phyloP scores from a whole-genome alignment of 2,888 invertebrate species.

The Drosophila austrosaltans region DNA sequence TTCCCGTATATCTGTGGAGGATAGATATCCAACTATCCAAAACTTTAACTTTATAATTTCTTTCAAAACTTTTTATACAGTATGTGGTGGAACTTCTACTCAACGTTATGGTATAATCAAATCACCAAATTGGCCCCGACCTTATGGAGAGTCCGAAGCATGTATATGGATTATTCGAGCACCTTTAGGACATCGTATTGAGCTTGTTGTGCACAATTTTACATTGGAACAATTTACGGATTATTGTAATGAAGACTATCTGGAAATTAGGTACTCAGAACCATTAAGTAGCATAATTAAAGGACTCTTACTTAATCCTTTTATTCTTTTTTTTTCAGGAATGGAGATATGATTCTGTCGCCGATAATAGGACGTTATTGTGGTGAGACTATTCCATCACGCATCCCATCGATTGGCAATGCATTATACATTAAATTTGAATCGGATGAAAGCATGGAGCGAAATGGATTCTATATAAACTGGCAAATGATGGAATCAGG shows the following conservation, averaged over 20 bases:
- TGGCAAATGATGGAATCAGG: conserved; percentile 88
- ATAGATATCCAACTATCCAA: no score
- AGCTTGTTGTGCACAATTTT: conserved; percentile 87
- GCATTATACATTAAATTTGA: conserved; percentile 89
- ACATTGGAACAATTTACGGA: conserved; percentile 85
- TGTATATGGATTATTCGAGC: conserved; percentile 93
- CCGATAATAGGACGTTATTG: conserved; percentile 93
- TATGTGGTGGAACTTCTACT: conserved; percentile 90
- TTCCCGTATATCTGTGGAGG: no score
- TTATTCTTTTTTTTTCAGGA: conserved; percentile 83
- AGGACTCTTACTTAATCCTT: neutral
- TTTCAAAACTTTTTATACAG: conserved; percentile 53
- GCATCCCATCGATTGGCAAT: conserved; percentile 90
- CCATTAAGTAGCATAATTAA: no score
- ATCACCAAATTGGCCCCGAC: conserved; percentile 91
- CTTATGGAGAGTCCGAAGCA: conserved; percentile 87
- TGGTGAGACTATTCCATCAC: conserved; percentile 83
- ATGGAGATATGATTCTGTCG: conserved; percentile 89
- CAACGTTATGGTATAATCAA: conserved; percentile 88
- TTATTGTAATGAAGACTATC: conserved; percentile 86
- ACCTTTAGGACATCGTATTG: conserved; percentile 89
- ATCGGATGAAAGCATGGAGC: conserved; percentile 87
- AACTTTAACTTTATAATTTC: no score
- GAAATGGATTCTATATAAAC: conserved; percentile 88
- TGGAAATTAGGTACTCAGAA: conserved; percentile 87